phyloP scores from a whole-genome alignment of 1,140 invertebrate species.

The Drosophila orena region DNA sequence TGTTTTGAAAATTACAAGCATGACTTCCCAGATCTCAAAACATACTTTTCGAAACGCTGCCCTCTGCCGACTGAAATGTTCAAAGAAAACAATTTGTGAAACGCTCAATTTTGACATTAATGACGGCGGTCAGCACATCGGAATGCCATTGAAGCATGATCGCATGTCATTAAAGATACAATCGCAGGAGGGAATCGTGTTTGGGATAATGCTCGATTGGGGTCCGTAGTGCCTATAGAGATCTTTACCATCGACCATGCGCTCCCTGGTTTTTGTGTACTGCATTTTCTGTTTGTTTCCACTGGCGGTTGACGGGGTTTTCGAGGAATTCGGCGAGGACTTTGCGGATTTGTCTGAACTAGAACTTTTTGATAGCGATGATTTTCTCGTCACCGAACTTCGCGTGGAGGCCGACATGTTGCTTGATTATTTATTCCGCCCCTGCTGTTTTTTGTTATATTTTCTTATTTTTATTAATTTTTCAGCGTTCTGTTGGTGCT shows the following conservation, averaged over 20 bases:
- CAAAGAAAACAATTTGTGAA: conserved; percentile 4
- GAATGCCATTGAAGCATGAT: conserved; percentile 36
- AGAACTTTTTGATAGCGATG: conserved; percentile 62
- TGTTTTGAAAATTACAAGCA: conserved; percentile 2
- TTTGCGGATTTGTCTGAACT: conserved; percentile 67
- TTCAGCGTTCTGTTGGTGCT: conserved; percentile 32
- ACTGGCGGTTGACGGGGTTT: conserved; percentile 42
- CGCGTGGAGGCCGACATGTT: conserved; percentile 80
- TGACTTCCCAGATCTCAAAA: not conserved
- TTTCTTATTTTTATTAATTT: conserved; percentile 36
- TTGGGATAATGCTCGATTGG: conserved; percentile 19
- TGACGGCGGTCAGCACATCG: conserved; percentile 11
- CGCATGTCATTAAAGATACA: conserved; percentile 28
- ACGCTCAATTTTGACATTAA: conserved; percentile 32
- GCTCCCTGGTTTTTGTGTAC: conserved; percentile 79
- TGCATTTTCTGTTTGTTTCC: conserved; percentile 80
- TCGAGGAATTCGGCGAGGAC: conserved; percentile 49
- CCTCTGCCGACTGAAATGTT: not conserved
- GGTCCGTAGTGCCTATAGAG: not conserved
- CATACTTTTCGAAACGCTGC: not conserved
- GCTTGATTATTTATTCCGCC: conserved; percentile 61
- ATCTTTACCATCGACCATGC: conserved; percentile 84
- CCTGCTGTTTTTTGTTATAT: conserved; percentile 45
- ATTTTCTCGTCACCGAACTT: conserved; percentile 81
- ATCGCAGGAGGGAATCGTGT: conserved; percentile 3